phyloP scores from a whole-genome alignment of 1,140 invertebrate species.

The Trichonephila inaurata region DNA sequence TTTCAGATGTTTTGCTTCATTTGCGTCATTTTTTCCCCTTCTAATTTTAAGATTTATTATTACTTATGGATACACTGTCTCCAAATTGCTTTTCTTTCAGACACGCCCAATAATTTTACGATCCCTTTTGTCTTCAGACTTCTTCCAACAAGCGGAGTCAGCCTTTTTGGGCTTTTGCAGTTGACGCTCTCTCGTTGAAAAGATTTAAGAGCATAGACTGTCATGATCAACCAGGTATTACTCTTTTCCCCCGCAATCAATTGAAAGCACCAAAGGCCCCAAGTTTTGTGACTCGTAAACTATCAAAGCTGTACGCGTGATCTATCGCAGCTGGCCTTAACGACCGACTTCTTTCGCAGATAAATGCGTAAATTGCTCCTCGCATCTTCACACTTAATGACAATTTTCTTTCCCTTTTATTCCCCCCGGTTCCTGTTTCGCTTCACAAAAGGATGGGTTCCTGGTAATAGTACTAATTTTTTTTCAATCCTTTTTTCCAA shows the following conservation, averaged over 20 bases:
- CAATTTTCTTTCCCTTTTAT: slow-evolving; percentile 17
- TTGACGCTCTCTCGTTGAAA: no score
- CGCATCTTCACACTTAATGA: slow-evolving; percentile 47
- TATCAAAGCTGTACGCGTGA: neutral
- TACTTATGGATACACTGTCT: no score
- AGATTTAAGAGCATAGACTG: no score
- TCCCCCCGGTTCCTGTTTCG: neutral
- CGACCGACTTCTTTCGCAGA: slow-evolving; percentile 20
- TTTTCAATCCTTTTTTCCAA: neutral
- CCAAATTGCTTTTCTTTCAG: no score
- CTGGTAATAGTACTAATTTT: neutral
- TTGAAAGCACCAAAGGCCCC: neutral
- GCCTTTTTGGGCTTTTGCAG: no score
- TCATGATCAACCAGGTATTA: neutral
- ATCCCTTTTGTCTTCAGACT: no score
- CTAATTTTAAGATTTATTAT: no score
- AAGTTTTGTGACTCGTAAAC: slow-evolving; percentile 19
- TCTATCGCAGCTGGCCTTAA: slow-evolving; percentile 45
- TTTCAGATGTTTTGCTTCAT: no score
- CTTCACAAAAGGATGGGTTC: slow-evolving; percentile 26
- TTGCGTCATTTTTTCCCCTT: no score
- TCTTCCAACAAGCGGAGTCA: no score
- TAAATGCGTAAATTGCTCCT: slow-evolving; percentile 58
- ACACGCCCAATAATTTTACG: no score
- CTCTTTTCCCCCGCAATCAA: neutral